A percentile compares a stretch with the other conserved stretches of the same genome.
phyloP scores from a whole-genome alignment of 2,888 invertebrate species.

The Dasysyrphus tricinctus region DNA sequence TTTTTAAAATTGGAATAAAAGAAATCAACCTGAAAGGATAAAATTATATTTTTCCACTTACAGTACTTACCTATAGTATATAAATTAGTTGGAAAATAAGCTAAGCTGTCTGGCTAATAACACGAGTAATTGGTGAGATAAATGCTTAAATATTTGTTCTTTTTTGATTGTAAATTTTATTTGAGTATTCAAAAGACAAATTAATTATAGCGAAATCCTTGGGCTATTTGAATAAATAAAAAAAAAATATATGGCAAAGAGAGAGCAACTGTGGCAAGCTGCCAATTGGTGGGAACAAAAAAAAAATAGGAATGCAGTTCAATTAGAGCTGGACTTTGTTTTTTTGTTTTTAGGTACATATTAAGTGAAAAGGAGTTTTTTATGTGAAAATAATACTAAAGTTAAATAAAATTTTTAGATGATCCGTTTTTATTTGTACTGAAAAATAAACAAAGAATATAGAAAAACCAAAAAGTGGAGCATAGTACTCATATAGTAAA shows the following conservation, averaged over 20 bases:
- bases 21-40: background rate
- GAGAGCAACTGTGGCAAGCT: background rate
- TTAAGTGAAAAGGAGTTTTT: background rate
- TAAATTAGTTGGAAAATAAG: background rate
- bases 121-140: background rate
- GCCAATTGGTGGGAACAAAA: background rate
- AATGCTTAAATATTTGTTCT: background rate
- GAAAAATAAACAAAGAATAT: too few species aligned
- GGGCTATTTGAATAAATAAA: background rate
- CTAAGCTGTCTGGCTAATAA: conserved; percentile 6
- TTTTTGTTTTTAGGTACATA: background rate
- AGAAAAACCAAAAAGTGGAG: too few species aligned
- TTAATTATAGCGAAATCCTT: background rate
- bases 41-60: background rate
- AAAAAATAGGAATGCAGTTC: background rate
- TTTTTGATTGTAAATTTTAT: background rate
- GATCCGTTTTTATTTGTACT: too few species aligned
- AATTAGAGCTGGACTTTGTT: background rate
- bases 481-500: too few species aligned
- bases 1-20: background rate
- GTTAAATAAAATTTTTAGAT: background rate
- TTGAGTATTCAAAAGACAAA: conserved; percentile 1
- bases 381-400: background rate
- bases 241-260: background rate
- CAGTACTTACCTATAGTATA: background rate